Conservation (phyloP, 2,888 invertebrate species). For the Bugulina stolonifera region DNA sequence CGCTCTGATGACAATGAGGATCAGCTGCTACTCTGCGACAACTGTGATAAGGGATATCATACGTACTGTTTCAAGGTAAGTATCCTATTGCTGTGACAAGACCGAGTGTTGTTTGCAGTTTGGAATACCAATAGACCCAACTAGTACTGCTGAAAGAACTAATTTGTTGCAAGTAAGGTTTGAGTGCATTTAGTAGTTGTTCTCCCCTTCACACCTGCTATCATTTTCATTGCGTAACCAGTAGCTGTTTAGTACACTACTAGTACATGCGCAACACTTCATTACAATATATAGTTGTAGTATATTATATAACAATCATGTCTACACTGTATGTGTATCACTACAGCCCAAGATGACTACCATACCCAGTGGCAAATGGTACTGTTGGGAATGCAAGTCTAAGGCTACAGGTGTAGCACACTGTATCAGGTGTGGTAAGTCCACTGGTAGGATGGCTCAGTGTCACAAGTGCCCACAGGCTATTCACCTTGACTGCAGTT, state of each 20-base stretch:
- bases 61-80: constrained; percentile 86
- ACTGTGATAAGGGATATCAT: constrained; percentile 96
- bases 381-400: constrained; percentile 77
- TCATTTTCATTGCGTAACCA: too few species aligned
- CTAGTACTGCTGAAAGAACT: too few species aligned
- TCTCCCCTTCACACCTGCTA: too few species aligned
- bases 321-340: constrained; percentile 30
- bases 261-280: too few species aligned
- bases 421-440: constrained; percentile 85
- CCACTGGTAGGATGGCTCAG: constrained; percentile 65
- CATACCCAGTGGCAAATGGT: constrained; percentile 98
- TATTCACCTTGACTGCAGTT: constrained; percentile 78
- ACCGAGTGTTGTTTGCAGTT: too few species aligned
- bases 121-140: too few species aligned
- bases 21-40: constrained; percentile 86
- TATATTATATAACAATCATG: too few species aligned
- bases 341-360: constrained; percentile 79
- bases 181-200: too few species aligned
- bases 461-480: constrained; percentile 86
- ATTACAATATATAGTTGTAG: too few species aligned
- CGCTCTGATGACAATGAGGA: constrained; percentile 92
- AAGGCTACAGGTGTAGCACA: constrained; percentile 73
- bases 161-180: too few species aligned
- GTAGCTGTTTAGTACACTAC: too few species aligned
- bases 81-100: too few species aligned